Evolutionary conservation across 2,113 vertebrate species (phyloP), one percentile per base, ranked within the genome.

Genomic region (Cyprinodon tularosa): DNA sequence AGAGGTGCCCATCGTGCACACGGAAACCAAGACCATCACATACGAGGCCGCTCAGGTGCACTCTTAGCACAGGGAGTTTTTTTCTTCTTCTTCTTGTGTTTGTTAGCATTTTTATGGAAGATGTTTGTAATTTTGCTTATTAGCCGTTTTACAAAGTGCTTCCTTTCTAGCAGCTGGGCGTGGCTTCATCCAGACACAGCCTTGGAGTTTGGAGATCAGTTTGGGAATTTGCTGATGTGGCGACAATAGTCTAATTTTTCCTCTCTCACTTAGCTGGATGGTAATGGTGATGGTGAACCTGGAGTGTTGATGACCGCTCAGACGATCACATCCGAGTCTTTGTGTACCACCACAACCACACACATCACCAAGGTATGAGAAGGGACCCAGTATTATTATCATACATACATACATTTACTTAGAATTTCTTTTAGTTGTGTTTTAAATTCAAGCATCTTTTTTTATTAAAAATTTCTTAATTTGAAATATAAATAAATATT

Each of bases 1-100:
- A 92, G 98, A 99, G 95, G 98, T 99, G 81, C 98, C 98, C 78
- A 99, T 99, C 95, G 98, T 99, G 74, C 98, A 99, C 92, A 99
- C 98, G 50, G 98, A 99, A 94, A 99, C 97, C 91, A 99, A 99
- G 96, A 99, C 98, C 88, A 99, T 99, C 96, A 99, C 97, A 6
- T 99, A 98, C 74, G 97, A 98, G 91, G 97, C 98, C 70, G 95
- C 97, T 62, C 96, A 99, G 98, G 98, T 99, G 96, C 82, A 70
- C 77, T 50, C 20, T 73, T 36, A 1, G 68, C 71, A 39, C 64
- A 40, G 47, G 82, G 64, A 36, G 20, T 14, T 50, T 80, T 12
- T 47, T 66, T 45, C 20, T 73, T n/a, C 20, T 70, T 4, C 50
- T 1, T 39, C 9, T 8, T 57, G 44, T 48, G 6, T 11, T 4